Percentiles rank a stretch among this genome's conserved stretches.
phyloP scores from a whole-genome alignment of 1,140 invertebrate genomes.

The Drosophila nikananu region DNA sequence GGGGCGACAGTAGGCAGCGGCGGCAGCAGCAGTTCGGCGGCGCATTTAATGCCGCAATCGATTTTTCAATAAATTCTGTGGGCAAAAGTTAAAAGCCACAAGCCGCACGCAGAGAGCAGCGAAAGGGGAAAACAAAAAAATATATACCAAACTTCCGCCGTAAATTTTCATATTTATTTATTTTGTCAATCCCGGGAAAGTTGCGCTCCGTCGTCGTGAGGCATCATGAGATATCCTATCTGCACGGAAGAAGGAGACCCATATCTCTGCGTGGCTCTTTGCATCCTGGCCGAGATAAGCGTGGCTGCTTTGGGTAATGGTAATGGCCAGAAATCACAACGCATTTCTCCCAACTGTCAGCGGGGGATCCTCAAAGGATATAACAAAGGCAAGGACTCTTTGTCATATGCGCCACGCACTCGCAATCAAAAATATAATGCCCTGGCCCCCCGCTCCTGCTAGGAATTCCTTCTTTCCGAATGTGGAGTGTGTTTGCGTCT shows the following conservation, averaged over 20 bases:
- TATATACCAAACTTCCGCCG: conserved; percentile 63
- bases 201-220: conserved; percentile 37
- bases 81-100: conserved; percentile 72
- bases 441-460: conserved; percentile 14
- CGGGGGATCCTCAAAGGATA: conserved; percentile 32
- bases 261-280: conserved; percentile 40
- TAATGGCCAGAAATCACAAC: conserved; percentile 80
- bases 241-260: conserved; percentile 58
- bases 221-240: conserved; percentile 58
- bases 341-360: conserved; percentile 60
- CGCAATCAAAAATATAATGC: conserved; percentile 78
- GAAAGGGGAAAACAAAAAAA: conserved; percentile 52
- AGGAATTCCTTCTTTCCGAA: conserved; percentile 12
- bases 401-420: conserved; percentile 63
- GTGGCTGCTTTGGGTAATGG: conserved; percentile 70
- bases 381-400: conserved; percentile 5
- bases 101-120: conserved; percentile 27
- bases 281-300: conserved; percentile 65
- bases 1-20: conserved; percentile 62
- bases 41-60: conserved; percentile 77
- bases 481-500: conserved; percentile 30
- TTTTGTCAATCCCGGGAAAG: conserved; percentile 79
- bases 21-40: conserved; percentile 30
- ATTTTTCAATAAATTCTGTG: conserved; percentile 79
- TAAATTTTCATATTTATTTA: conserved; percentile 84